phyloP scores from a whole-genome alignment of 2,888 invertebrate genomes.

The Pachycephus smyrnensis region DNA sequence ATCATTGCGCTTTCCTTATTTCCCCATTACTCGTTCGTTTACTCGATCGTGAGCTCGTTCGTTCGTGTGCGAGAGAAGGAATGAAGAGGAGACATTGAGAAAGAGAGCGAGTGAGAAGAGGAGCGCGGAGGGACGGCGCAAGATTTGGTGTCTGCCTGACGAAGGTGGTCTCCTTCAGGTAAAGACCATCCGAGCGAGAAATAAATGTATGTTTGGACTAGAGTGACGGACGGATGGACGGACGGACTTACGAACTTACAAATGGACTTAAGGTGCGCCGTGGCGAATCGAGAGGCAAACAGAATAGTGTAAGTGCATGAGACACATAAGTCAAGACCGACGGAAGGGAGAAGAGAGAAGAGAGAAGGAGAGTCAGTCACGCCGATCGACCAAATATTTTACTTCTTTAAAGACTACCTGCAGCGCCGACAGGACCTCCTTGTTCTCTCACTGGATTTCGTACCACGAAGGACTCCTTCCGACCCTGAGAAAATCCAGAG shows the following conservation, averaged over 20 bases:
- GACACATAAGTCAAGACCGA: constrained; percentile 15
- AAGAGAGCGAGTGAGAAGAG: constrained; percentile 23
- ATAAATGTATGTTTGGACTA: constrained; percentile 52
- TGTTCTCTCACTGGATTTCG: too few relatives aligned
- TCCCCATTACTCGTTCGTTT: too few relatives aligned
- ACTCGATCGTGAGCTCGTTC: too few relatives aligned
- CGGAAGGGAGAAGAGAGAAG: too few relatives aligned
- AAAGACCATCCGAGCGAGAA: constrained; percentile 28
- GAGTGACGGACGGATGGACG: constrained; percentile 32
- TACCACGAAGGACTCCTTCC: too few relatives aligned
- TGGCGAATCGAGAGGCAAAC: constrained; percentile 57
- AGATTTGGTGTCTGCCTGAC: constrained; percentile 17
- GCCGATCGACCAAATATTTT: constrained; percentile 45
- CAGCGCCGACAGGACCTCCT: too few relatives aligned
- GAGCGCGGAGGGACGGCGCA: constrained; percentile 24
- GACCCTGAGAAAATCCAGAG: not conserved
- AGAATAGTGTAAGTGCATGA: constrained; percentile 32
- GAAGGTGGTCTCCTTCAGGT: constrained; percentile 9
- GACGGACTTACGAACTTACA: constrained; percentile 21
- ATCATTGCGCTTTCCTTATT: too few relatives aligned
- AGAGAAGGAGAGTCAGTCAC: constrained; percentile 40
- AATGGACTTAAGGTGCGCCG: constrained; percentile 38
- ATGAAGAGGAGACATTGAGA: constrained; percentile 16
- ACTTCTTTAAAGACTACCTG: constrained; percentile 35
- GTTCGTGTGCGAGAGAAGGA: not conserved